Conservation (phyloP, 2,113 vertebrate genomes). For the Capreolus pygargus region DNA sequence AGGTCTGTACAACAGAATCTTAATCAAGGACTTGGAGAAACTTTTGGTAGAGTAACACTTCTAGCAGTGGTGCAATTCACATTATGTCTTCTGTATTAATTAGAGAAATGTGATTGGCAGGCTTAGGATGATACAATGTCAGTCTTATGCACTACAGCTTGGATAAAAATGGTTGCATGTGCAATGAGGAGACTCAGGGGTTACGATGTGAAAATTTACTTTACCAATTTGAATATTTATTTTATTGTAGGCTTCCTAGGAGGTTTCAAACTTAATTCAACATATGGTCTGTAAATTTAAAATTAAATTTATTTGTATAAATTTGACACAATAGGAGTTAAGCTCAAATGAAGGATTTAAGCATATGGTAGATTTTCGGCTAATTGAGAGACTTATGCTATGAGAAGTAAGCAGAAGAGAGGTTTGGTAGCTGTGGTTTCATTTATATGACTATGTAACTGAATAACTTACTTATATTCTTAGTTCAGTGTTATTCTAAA, state of each 20-base stretch:
- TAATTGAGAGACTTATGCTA: slow-evolving; percentile 29
- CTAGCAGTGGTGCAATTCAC: slow-evolving; percentile 4
- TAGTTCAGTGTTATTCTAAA: neutral
- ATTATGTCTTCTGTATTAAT: slow-evolving; percentile 43
- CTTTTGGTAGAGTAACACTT: neutral
- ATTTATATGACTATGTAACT: slow-evolving; percentile 17
- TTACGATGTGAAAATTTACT: slow-evolving; percentile 41
- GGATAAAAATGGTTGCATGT: slow-evolving; percentile 37
- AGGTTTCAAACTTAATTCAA: slow-evolving; percentile 61
- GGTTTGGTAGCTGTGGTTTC: neutral
- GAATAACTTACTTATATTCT: neutral
- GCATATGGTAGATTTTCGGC: slow-evolving; percentile 59
- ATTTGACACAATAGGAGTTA: slow-evolving; percentile 68
- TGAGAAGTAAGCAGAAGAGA: neutral
- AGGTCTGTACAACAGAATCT: neutral
- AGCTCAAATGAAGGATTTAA: slow-evolving; percentile 45
- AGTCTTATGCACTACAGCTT: neutral
- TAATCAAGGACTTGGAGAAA: slow-evolving; percentile 13
- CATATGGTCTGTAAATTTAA: slow-evolving; percentile 71
- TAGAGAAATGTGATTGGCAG: slow-evolving; percentile 33
- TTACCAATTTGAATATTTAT: slow-evolving; percentile 68
- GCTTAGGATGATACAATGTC: neutral
- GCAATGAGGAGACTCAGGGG: slow-evolving; percentile 34
- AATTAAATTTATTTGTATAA: slow-evolving; percentile 74
- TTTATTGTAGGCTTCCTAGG: slow-evolving; percentile 57